Evolutionary conservation across 2,113 vertebrate genomes (phyloP).

Genomic region (Trichechus manatus): DNA sequence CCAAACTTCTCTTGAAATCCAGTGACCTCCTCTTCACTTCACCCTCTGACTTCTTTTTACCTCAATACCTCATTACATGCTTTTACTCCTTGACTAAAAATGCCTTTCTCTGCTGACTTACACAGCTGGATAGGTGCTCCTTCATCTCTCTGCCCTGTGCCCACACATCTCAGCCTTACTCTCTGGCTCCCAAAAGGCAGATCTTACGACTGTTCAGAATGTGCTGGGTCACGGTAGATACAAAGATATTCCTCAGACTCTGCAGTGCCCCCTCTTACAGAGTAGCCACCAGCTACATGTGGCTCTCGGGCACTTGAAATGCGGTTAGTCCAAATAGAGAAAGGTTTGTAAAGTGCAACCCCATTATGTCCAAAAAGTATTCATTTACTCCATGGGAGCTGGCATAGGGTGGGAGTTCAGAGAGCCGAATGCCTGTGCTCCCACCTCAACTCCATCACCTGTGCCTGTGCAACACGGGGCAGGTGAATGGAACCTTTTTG

Average conservation of each 20-base stretch:
- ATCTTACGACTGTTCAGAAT: neutral
- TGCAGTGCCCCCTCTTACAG: neutral
- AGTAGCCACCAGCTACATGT: neutral
- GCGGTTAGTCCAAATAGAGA: neutral
- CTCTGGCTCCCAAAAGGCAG: neutral
- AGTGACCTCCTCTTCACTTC: neutral
- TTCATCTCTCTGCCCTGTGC: rapidly evolving
- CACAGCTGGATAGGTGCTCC: rapidly evolving
- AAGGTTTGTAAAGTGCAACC: rapidly evolving
- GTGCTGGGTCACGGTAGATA: neutral
- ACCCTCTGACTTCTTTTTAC: neutral
- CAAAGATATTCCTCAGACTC: neutral
- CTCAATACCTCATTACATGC: neutral
- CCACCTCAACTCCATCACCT: rapidly evolving
- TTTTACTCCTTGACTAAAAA: neutral
- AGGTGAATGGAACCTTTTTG: neutral
- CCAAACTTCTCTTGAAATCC: neutral
- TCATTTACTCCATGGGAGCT: too few relatives aligned
- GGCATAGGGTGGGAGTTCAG: neutral
- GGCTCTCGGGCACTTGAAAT: too few relatives aligned
- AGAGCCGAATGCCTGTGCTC: neutral
- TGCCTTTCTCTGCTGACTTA: neutral
- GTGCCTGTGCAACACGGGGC: neutral
- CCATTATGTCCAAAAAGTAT: neutral
- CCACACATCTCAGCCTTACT: neutral